These are phyloP conservation scores for Albula goreensis DNA, from an alignment of 2,113 vertebrate genomes.

Conservation along the genomic window DNA sequence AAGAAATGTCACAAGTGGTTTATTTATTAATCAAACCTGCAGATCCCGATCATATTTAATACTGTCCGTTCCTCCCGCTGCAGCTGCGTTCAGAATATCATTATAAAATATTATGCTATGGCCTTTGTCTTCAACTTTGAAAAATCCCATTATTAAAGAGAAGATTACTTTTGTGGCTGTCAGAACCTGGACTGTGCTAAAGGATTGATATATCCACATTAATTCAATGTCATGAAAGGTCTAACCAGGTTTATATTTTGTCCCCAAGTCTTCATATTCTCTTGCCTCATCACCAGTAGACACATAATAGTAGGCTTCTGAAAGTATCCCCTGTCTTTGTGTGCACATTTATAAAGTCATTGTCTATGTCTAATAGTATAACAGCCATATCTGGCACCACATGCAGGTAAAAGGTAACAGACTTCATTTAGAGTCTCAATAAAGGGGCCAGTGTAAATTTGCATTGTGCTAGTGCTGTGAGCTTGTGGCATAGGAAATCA, in stretches of 20 bases:
- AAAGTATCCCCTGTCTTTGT: neutral
- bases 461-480: neutral
- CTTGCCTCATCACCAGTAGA: neutral
- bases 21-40: slow-evolving; percentile 12
- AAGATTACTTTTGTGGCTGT: slow-evolving; percentile 62
- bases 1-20: slow-evolving; percentile 2
- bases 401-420: neutral
- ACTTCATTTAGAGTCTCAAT: neutral
- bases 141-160: slow-evolving; percentile 70
- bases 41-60: slow-evolving; percentile 61
- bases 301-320: neutral
- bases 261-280: neutral
- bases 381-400: neutral
- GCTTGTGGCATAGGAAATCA: too few species aligned
- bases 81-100: slow-evolving; percentile 50
- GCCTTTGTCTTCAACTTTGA: slow-evolving; percentile 60
- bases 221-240: slow-evolving; percentile 63
- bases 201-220: slow-evolving; percentile 66
- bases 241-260: slow-evolving; percentile 23
- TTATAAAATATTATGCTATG: slow-evolving; percentile 58
- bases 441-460: neutral
- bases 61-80: slow-evolving; percentile 54
- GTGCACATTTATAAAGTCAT: neutral
- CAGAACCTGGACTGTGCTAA: slow-evolving; percentile 52
- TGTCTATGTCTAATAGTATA: neutral